Conservation (phyloP, 2,888 invertebrate species). For the Hirtodrosophila histrioides region DNA sequence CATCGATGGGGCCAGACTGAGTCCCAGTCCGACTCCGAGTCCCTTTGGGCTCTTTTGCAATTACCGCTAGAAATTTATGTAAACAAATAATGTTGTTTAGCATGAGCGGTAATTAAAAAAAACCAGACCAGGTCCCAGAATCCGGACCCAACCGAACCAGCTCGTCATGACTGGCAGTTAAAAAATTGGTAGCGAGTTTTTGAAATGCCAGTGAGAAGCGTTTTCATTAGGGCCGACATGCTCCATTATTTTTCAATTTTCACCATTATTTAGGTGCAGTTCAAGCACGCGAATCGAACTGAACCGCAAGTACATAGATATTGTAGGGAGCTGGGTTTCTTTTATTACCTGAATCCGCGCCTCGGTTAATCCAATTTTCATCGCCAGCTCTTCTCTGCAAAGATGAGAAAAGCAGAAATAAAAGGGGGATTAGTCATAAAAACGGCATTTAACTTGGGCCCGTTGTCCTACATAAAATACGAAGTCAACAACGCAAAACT, state of each 20-base stretch:
- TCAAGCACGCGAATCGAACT: constrained; percentile 64
- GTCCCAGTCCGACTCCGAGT: constrained; percentile 5
- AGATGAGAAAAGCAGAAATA: constrained; percentile 18
- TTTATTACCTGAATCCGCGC: constrained; percentile 94
- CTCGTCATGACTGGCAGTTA: constrained; percentile 60
- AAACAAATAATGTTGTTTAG: constrained; percentile 79
- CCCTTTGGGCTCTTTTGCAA: constrained; percentile 44
- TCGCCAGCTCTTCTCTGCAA: constrained; percentile 96
- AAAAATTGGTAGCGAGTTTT: constrained; percentile 25
- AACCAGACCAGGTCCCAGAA: background rate
- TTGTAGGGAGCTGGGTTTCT: constrained; percentile 13
- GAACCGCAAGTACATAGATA: constrained; percentile 44
- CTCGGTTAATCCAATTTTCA: constrained; percentile 97
- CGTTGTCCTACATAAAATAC: too few relatives aligned
- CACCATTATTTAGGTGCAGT: constrained; percentile 70
- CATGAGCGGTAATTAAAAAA: constrained; percentile 73
- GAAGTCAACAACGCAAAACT: too few relatives aligned
- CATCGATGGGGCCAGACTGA: background rate
- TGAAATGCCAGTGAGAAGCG: constrained; percentile 21
- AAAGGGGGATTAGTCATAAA: constrained; percentile 10
- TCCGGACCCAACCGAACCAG: constrained; percentile 26
- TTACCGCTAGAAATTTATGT: constrained; percentile 56
- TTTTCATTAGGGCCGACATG: constrained; percentile 79
- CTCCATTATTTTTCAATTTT: constrained; percentile 80
- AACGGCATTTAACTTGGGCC: background rate